Base-by-base conservation (phyloP, 1,140 invertebrate species). In the Dysdera silvatica region DNA sequence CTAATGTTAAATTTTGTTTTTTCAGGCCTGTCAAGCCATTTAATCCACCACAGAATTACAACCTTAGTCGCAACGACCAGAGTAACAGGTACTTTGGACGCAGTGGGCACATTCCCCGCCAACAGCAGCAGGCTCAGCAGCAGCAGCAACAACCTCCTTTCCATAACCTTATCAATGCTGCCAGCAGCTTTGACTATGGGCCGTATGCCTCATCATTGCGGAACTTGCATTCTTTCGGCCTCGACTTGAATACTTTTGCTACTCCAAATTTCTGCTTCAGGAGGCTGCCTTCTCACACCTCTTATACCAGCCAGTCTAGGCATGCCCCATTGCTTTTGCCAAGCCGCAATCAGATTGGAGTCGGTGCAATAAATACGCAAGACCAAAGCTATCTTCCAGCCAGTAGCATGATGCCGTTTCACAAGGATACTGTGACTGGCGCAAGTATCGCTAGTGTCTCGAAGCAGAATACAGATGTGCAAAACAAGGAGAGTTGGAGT, bases 1-100 rank as follows among this genome's bases (percentile, higher is more conserved):
- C n/a, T n/a, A n/a, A n/a, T n/a, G n/a, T n/a, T n/a, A n/a, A n/a
- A n/a, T n/a, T n/a, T n/a, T n/a, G n/a, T n/a, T 47, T 47, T 61
- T 61, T 43, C 52, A 61, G 60, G 60, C 60, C 60, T 32, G 60
- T 61, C 33, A 61, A 61, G 28, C 31, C 60, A 28, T 61, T 47
- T 43, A 61, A 49, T 35, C 49, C 60, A 61, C 49, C 60, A 61
- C 60, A 61, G 52, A 61, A 61, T 61, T 61, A 61, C 53, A 61
- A 61, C 55, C 55, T 61, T 54, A 48, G 43, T 49, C 53, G 61
- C 49, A 63, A 53, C 56, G 61, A 63, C 40, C 61, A 56, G 49
- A 63, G 43, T 43, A n/a, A n/a, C n/a, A 55, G 61, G 33, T 61
- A 54, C 48, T 63, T 55, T 29, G 37, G 40, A 45, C 45, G 48